A percentile compares a stretch with the other conserved stretches of the same genome.
phyloP scores from a whole-genome alignment of 2,888 invertebrate species.

The Apotomis turbidana region DNA sequence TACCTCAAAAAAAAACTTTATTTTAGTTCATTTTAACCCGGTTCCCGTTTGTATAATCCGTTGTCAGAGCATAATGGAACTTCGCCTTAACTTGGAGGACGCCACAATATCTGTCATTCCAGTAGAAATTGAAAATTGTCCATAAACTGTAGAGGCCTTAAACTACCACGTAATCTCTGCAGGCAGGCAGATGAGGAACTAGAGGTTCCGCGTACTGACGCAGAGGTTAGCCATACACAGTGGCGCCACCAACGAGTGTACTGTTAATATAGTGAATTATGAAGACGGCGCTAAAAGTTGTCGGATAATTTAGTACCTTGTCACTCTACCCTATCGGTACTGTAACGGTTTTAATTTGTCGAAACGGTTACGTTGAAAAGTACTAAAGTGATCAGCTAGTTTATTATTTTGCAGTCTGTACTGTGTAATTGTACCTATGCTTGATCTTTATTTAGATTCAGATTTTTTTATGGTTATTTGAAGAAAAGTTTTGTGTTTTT shows the following conservation, averaged over 20 bases:
- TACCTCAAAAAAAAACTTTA: too few species aligned
- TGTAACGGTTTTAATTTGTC: background rate
- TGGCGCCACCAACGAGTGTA: conserved; percentile 22
- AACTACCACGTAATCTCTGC: conserved; percentile 14
- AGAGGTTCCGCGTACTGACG: background rate
- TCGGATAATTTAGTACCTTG: background rate
- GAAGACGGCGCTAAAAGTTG: background rate
- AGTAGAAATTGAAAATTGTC: conserved; percentile 36
- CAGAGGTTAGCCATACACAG: conserved; percentile 3
- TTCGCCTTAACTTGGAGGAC: conserved; percentile 48
- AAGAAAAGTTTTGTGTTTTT: too few species aligned
- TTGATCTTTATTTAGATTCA: too few species aligned
- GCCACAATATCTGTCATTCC: conserved; percentile 45
- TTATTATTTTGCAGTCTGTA: background rate
- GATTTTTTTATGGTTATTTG: too few species aligned
- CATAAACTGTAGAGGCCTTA: background rate
- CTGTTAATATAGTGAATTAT: background rate
- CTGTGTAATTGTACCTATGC: too few species aligned
- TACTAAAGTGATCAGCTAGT: background rate
- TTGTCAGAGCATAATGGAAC: background rate
- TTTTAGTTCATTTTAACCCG: too few species aligned
- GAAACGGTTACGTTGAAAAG: background rate
- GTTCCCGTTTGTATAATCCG: conserved; percentile 10
- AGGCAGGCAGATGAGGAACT: conserved; percentile 15
- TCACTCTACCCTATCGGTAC: background rate